Conservation (phyloP, 2,113 vertebrate species). For the Hemicordylus capensis region DNA sequence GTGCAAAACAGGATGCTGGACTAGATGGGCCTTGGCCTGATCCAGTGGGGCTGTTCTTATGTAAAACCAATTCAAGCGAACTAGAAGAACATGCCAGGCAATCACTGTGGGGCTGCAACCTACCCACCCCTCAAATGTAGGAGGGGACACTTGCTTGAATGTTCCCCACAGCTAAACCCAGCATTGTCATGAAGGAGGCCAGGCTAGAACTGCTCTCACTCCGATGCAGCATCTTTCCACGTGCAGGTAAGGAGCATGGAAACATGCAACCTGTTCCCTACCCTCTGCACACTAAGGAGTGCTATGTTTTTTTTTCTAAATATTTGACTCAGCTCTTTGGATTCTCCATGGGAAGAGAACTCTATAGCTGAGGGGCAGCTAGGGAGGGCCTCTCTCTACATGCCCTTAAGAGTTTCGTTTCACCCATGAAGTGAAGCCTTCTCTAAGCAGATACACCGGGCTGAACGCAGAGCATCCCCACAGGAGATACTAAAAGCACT, state of each 20-base stretch:
- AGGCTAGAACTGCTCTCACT: background rate
- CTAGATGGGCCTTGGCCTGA: too few species aligned
- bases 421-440: too few species aligned
- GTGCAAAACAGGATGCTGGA: too few species aligned
- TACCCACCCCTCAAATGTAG: background rate
- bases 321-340: background rate
- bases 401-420: background rate
- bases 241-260: background rate
- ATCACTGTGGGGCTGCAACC: background rate
- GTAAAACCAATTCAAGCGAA: background rate
- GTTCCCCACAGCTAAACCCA: background rate
- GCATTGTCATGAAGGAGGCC: background rate
- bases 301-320: background rate
- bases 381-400: background rate
- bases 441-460: background rate
- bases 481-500: background rate
- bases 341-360: background rate
- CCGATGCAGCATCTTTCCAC: background rate
- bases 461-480: background rate
- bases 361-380: background rate
- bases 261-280: background rate
- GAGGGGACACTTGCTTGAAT: background rate
- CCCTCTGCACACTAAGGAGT: background rate
- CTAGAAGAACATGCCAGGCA: too few species aligned
- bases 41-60: too few species aligned